Evolutionary conservation across 53 echinoderm and acorn worm species (phyloP).

Genomic region (Arbacia lixula): DNA sequence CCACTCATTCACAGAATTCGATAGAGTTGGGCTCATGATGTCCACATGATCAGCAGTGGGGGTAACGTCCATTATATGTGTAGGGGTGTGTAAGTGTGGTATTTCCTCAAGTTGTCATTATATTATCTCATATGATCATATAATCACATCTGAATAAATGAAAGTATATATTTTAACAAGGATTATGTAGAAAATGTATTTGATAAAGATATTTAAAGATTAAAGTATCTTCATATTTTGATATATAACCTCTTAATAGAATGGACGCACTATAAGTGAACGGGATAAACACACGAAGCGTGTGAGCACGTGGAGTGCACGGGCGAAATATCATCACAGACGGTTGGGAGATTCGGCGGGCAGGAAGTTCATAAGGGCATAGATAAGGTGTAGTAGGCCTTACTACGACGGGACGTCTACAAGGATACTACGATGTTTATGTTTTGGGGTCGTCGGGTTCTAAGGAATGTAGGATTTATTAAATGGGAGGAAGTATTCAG

Average conservation of each 20-base stretch:
- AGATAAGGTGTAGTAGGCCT: too few relatives aligned
- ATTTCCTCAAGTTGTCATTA: too few relatives aligned
- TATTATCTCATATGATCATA: too few relatives aligned
- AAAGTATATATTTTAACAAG: not conserved
- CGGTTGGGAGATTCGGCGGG: too few relatives aligned
- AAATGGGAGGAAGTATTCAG: too few relatives aligned
- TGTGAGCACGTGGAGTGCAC: conserved; percentile 17
- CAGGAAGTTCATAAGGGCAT: too few relatives aligned
- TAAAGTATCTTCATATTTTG: not conserved
- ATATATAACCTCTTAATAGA: not conserved
- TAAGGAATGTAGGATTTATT: too few relatives aligned
- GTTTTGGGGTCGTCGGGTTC: too few relatives aligned
- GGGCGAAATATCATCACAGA: too few relatives aligned
- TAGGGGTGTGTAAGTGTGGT: not conserved
- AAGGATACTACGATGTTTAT: too few relatives aligned
- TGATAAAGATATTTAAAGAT: not conserved
- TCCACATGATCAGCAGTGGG: conserved; percentile 43
- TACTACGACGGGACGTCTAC: too few relatives aligned
- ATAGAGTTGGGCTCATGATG: conserved; percentile 39
- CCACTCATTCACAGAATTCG: conserved; percentile 41
- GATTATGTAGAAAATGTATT: not conserved
- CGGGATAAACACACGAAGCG: conserved; percentile 2
- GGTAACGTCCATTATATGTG: conserved; percentile 13
- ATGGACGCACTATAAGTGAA: not conserved
- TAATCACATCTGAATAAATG: not conserved